Evolutionary conservation across 2,797 vertebrate species (phyloP).

Genomic region (Chaunax sp.): DNA sequence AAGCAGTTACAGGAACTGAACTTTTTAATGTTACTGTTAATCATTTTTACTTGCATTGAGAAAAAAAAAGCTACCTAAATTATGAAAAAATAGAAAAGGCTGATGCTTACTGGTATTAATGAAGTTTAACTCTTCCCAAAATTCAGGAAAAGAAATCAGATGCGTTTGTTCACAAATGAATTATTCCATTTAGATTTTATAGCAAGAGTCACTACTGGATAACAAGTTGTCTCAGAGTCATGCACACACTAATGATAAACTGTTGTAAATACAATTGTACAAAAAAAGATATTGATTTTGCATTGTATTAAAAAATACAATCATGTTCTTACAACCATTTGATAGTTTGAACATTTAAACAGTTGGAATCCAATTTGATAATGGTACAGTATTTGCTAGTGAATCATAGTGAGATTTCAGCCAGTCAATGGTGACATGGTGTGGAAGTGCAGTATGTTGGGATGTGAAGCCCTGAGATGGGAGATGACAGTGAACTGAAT

Average conservation of each 20-base stretch:
- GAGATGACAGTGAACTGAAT: constrained; percentile 40
- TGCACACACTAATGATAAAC: constrained; percentile 37
- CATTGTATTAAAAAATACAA: constrained; percentile 59
- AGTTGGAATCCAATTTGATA: constrained; percentile 67
- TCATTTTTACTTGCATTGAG: not conserved
- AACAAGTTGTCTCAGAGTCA: constrained; percentile 24
- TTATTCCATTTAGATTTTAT: not conserved
- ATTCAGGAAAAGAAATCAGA: not conserved
- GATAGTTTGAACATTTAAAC: constrained; percentile 63
- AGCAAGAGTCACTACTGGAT: not conserved
- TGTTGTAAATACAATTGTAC: constrained; percentile 74
- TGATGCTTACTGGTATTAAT: constrained; percentile 16
- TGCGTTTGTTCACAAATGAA: constrained; percentile 2
- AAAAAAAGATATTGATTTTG: constrained; percentile 62
- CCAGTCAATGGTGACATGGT: constrained; percentile 21
- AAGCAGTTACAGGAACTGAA: not conserved
- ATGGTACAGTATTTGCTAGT: constrained; percentile 55
- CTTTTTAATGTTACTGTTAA: not conserved
- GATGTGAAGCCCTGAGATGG: constrained; percentile 57
- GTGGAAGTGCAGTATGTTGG: constrained; percentile 52
- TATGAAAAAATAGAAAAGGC: not conserved
- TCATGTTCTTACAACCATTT: constrained; percentile 75
- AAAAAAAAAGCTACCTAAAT: not conserved
- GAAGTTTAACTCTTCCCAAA: not conserved
- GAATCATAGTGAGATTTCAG: constrained; percentile 48